Conservation (phyloP, 2,113 vertebrate genomes). For the Myotis lucifugus region DNA sequence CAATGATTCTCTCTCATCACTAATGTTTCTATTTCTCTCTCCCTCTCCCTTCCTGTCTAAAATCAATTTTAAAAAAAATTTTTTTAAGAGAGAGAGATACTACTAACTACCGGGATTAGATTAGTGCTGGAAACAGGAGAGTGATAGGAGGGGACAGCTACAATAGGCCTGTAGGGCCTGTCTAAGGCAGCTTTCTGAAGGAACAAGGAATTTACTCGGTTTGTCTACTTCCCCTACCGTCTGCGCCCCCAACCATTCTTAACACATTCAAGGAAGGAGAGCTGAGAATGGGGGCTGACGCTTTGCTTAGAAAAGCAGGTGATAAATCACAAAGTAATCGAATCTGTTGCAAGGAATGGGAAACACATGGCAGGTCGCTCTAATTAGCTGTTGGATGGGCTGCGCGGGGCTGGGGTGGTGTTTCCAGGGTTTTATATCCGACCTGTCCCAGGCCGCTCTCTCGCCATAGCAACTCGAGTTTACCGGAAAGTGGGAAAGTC, state of each 20-base stretch:
- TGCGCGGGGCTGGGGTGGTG: conserved; percentile 72
- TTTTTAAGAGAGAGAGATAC: too few species aligned
- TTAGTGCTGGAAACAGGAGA: not conserved
- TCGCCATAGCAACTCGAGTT: conserved; percentile 86
- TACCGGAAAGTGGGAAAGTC: conserved; percentile 82
- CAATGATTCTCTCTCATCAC: too few species aligned
- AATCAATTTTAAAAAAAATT: too few species aligned
- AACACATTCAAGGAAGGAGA: conserved; percentile 74
- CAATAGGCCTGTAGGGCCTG: not conserved
- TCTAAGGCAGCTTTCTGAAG: conserved; percentile 26
- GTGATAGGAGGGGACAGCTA: not conserved
- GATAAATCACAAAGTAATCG: conserved; percentile 85
- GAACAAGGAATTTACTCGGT: conserved; percentile 58
- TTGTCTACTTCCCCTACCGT: not conserved
- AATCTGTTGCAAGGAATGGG: conserved; percentile 83
- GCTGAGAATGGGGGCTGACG: conserved; percentile 72
- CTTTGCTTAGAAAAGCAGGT: conserved; percentile 83
- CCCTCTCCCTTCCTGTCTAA: too few species aligned
- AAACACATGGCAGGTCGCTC: conserved; percentile 85
- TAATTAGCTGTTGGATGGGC: conserved; percentile 84
- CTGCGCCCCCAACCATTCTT: conserved; percentile 70
- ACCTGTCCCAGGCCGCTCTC: conserved; percentile 77
- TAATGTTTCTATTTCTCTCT: too few species aligned
- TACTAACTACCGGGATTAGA: not conserved
- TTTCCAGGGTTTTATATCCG: conserved; percentile 81